These are phyloP conservation scores for Micrasema minimum DNA, from an alignment of 1,140 invertebrate species.

Conservation along the genomic window DNA sequence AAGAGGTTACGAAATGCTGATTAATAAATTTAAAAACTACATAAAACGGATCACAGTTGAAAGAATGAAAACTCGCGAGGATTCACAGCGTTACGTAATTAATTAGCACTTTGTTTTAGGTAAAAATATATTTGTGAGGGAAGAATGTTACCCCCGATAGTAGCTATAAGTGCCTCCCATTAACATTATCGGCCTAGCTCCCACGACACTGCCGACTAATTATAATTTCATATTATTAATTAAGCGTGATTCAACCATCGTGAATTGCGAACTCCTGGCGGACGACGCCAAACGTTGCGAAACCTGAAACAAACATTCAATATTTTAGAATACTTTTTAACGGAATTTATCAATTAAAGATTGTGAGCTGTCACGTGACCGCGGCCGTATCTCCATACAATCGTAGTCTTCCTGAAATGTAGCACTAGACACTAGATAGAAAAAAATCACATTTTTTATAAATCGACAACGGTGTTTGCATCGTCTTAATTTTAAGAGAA, in stretches of 20 bases:
- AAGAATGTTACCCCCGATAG: background rate
- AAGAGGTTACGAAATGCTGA: slow-evolving; percentile 30
- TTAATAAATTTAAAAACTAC: slow-evolving; percentile 18
- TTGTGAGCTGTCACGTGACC: too few relatives aligned
- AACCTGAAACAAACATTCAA: slow-evolving; percentile 17
- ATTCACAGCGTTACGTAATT: background rate
- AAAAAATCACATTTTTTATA: too few relatives aligned
- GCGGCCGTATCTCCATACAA: too few relatives aligned
- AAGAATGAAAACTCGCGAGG: slow-evolving; percentile 2
- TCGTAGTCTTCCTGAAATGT: too few relatives aligned
- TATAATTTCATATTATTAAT: slow-evolving; percentile 18
- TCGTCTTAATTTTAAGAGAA: too few relatives aligned
- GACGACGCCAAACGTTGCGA: slow-evolving; percentile 18
- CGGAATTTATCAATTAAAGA: too few relatives aligned
- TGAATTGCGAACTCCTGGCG: background rate
- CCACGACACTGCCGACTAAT: slow-evolving; percentile 17
- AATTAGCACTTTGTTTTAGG: too few relatives aligned
- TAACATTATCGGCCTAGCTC: slow-evolving; percentile 1
- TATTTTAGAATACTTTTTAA: too few relatives aligned
- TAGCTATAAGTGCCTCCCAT: slow-evolving; percentile 2
- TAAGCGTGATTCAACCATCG: slow-evolving; percentile 22
- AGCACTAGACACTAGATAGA: too few relatives aligned
- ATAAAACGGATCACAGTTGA: slow-evolving; percentile 31
- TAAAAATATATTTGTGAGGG: background rate
- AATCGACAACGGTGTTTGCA: too few relatives aligned